Conservation (phyloP, 2,113 vertebrate species). For the Phaethornis superciliosus region DNA sequence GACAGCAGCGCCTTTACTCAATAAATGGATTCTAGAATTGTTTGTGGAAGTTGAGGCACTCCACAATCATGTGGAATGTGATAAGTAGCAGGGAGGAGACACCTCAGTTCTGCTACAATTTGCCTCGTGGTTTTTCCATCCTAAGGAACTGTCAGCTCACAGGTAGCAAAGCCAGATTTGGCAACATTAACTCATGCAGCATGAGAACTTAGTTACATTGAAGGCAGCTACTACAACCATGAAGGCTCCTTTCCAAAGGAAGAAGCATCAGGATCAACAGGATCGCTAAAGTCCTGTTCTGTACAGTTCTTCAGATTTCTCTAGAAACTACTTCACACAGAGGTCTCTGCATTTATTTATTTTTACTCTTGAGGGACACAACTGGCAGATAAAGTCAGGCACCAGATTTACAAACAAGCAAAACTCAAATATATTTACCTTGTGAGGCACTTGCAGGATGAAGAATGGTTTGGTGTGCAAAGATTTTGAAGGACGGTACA, state of each 20-base stretch:
- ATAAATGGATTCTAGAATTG: neutral
- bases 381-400: neutral
- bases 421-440: neutral
- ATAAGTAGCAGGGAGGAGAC: neutral
- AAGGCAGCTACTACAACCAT: neutral
- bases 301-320: neutral
- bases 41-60: neutral
- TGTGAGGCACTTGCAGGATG: neutral
- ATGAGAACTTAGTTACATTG: fast-evolving
- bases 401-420: neutral
- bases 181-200: neutral
- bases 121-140: neutral
- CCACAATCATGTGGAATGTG: neutral
- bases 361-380: fast-evolving
- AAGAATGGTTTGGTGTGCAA: fast-evolving
- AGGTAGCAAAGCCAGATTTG: neutral
- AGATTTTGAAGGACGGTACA: neutral
- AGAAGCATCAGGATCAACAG: neutral
- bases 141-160: neutral
- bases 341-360: neutral
- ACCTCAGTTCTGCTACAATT: neutral
- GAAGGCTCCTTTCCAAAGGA: neutral
- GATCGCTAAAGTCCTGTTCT: neutral
- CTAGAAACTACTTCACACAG: neutral
- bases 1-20: neutral